Evolutionary conservation across 2,797 vertebrate genomes (phyloP).

Genomic region (Lithobates pipiens): DNA sequence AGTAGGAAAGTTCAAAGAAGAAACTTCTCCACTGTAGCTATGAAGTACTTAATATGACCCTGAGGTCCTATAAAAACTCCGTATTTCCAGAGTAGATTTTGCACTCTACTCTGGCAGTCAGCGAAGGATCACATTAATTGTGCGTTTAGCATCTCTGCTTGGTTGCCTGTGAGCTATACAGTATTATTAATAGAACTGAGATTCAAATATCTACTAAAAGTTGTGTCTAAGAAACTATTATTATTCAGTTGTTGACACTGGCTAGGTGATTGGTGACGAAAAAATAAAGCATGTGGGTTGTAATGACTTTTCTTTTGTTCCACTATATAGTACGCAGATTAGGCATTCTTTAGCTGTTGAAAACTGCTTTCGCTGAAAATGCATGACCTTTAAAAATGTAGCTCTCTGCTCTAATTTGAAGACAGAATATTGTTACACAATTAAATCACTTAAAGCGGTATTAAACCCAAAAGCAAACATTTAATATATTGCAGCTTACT

Average conservation of each 20-base stretch:
- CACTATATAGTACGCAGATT: neutral
- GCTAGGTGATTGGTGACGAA: neutral
- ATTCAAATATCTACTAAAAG: neutral
- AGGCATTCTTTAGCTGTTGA: neutral
- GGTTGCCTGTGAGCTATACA: slow-evolving; percentile 31
- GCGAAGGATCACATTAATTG: slow-evolving; percentile 36
- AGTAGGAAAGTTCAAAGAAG: slow-evolving; percentile 46
- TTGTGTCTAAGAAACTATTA: slow-evolving; percentile 29
- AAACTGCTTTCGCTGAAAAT: neutral
- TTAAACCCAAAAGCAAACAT: too few species aligned
- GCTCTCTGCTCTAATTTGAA: neutral
- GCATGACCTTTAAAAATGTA: neutral
- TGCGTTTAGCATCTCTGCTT: slow-evolving; percentile 37
- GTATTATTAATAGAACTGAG: slow-evolving; percentile 36
- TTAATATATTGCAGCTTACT: too few species aligned
- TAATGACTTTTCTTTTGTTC: neutral
- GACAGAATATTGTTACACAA: too few species aligned
- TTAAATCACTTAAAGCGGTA: too few species aligned
- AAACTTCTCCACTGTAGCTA: slow-evolving; percentile 34
- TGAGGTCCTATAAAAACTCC: slow-evolving; percentile 26
- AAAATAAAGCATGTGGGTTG: neutral
- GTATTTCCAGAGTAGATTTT: slow-evolving; percentile 34
- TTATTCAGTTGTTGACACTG: slow-evolving; percentile 10
- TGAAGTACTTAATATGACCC: slow-evolving; percentile 10
- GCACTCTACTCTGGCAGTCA: neutral